Percentiles rank a stretch among this genome's conserved stretches.
phyloP scores from a whole-genome alignment of 1,140 invertebrate genomes.

The Eumeta japonica region DNA sequence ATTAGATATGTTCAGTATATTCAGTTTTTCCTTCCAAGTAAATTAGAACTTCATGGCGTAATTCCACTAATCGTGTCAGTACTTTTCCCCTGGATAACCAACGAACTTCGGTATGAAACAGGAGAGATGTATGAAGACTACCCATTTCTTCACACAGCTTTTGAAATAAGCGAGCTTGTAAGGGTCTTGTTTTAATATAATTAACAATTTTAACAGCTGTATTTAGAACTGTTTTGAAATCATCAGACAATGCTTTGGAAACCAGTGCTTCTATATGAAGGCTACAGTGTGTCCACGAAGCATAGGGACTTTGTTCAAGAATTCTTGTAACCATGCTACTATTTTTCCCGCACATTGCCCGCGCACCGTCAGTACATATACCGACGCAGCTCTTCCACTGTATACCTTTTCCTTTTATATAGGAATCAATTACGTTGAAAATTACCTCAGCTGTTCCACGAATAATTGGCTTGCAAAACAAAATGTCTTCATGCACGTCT shows the following conservation, averaged over 20 bases:
- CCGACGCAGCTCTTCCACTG: constrained; percentile 23
- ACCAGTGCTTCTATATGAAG: constrained; percentile 30
- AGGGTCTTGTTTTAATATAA: constrained; percentile 30
- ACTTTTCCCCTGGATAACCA: no score
- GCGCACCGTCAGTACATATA: no score
- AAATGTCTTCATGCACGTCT: no score
- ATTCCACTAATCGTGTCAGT: no score
- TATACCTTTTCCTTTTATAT: constrained; percentile 22
- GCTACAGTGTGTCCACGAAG: constrained; percentile 29
- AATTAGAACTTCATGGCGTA: no score
- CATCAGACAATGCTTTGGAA: constrained; percentile 15
- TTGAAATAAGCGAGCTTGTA: constrained; percentile 26
- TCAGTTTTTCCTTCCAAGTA: constrained; percentile 25
- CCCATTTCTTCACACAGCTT: constrained; percentile 31
- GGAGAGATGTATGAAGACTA: constrained; percentile 27
- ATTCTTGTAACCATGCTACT: constrained; percentile 26
- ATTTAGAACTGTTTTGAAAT: constrained; percentile 19
- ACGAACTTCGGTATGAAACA: constrained; percentile 27
- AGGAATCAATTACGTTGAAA: constrained; percentile 23
- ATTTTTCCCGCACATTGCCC: constrained; percentile 32
- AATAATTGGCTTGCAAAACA: no score
- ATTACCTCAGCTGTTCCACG: no score
- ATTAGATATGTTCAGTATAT: constrained; percentile 18
- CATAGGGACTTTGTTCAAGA: constrained; percentile 26
- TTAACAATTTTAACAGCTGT: constrained; percentile 25